phyloP scores from a whole-genome alignment of 2,113 vertebrate species.

The Nipponia nippon region DNA sequence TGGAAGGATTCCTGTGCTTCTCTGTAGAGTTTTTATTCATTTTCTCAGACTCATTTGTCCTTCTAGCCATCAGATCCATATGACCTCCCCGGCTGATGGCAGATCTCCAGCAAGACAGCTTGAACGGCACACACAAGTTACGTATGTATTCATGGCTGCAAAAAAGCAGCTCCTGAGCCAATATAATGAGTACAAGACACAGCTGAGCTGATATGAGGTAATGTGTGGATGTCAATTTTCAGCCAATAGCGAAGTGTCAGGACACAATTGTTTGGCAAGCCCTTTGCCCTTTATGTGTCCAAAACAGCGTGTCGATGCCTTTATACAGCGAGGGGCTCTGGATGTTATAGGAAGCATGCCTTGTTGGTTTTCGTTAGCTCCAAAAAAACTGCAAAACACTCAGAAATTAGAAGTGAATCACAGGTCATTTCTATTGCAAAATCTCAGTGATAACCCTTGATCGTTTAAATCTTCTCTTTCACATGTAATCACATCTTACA shows the following conservation, averaged over 20 bases:
- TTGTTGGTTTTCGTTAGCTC: neutral
- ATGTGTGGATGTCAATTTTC: conserved; percentile 6
- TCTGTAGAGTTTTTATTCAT: neutral
- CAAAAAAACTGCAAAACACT: neutral
- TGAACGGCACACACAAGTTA: neutral
- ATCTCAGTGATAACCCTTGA: neutral
- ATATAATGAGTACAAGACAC: neutral
- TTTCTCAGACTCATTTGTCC: neutral
- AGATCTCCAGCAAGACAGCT: neutral
- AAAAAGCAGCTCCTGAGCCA: conserved; percentile 30
- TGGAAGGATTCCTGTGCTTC: neutral
- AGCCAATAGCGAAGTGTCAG: conserved; percentile 40
- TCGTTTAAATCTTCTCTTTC: neutral
- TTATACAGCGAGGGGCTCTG: neutral
- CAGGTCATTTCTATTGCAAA: conserved; percentile 36
- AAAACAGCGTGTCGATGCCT: neutral
- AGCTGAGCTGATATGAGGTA: conserved; percentile 13
- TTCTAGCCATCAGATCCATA: neutral
- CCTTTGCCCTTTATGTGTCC: conserved; percentile 58
- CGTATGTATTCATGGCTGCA: neutral
- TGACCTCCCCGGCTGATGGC: neutral
- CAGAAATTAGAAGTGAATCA: conserved; percentile 38
- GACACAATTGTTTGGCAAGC: conserved; percentile 54
- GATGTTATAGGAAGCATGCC: neutral
- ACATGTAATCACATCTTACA: neutral